phyloP scores from a whole-genome alignment of 2,797 vertebrate species.

The Galagoides demidoff region DNA sequence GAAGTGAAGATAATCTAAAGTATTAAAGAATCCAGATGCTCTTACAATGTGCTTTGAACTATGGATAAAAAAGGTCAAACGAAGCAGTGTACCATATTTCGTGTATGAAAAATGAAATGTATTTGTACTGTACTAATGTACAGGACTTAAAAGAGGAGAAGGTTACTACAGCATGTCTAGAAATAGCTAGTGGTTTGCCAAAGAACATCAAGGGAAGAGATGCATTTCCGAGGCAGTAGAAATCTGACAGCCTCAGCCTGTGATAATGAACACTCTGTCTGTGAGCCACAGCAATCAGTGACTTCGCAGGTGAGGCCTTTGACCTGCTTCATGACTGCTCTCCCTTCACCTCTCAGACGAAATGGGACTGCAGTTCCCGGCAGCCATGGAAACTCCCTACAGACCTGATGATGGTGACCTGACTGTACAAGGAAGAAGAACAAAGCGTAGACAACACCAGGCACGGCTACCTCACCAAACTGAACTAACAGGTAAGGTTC shows the following conservation, averaged over 20 bases:
- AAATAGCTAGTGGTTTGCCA: not conserved
- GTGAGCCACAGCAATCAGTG: not conserved
- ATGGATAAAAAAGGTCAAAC: not conserved
- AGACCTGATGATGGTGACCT: not conserved
- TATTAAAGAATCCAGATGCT: not conserved
- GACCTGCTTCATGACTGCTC: not conserved
- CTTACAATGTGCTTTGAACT: not conserved
- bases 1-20: not conserved
- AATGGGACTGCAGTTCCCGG: not conserved
- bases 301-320: not conserved
- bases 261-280: not conserved
- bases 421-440: not conserved
- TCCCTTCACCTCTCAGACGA: not conserved
- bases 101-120: not conserved
- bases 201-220: not conserved
- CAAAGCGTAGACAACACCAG: not conserved
- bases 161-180: not conserved
- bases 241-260: not conserved
- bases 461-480: not conserved
- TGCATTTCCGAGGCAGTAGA: not conserved
- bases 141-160: not conserved
- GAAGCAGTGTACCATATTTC: not conserved
- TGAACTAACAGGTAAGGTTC: not conserved
- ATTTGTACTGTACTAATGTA: not conserved
- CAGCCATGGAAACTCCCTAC: not conserved